Base-by-base conservation (phyloP, 2,797 vertebrate genomes). In the Anabas testudineus region DNA sequence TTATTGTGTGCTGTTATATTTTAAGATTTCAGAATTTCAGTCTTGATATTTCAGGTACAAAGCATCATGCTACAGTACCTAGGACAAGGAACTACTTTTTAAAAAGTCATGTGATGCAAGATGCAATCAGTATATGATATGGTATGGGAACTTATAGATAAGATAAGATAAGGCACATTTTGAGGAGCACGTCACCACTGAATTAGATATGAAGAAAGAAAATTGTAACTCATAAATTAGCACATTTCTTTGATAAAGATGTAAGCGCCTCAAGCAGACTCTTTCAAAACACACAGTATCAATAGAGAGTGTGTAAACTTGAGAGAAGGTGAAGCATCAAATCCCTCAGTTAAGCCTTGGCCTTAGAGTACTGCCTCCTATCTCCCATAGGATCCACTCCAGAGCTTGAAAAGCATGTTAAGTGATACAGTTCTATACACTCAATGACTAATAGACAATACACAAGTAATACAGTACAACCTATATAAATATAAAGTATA, bases 281-380 rank as follows among this genome's bases (percentile, higher is more conserved):
- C 18, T 58, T 70, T 75, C 14, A 51, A 76, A 69, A 67, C 41
- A 73, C 24, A 34, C 41, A 70, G 42, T 56, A 71, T 81, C 51
- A 76, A 59, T 67, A 28, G 36, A 71, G 49, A 61, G 53, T 2
- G 0, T 37, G 41, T 24, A 28, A 62, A 71, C 70, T 72, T 60
- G 55, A 67, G 67, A 68, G 70, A 80, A 66, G 65, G 71, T 76
- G 37, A 78, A 79, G 46, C 60, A 75, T 77, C 60, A 80, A 86
- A 82, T 70, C 78, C 62, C 32, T 56, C 42, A 76, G 68, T 74
- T 77, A 76, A 84, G 80, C 83, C 45, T 41, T 55, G 58, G 55
- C 49, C 71, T 86, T 43, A 65, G 41, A 71, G 81, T 77, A 14
- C 13, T 64, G 75, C 52, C 59, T 76, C 41, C 53, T 7, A 34